phyloP scores from a whole-genome alignment of 2,888 invertebrate species.

The Brachylomia viminalis region DNA sequence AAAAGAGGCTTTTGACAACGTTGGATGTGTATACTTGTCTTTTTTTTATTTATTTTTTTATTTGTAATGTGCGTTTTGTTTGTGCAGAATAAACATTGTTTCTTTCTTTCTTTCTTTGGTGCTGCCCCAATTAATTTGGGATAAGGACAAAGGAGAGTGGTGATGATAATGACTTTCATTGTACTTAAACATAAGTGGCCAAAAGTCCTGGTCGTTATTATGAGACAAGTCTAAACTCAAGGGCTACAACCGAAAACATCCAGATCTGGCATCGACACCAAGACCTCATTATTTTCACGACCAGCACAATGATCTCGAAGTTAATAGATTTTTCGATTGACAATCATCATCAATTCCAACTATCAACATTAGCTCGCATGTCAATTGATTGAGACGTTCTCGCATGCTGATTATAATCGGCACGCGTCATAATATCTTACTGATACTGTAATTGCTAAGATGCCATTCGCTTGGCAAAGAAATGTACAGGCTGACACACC shows the following conservation, averaged over 20 bases:
- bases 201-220: not conserved
- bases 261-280: not conserved
- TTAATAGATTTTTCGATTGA: constrained; percentile 3
- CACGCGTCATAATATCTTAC: not conserved
- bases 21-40: too few relatives aligned
- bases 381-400: not conserved
- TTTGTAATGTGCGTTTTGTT: too few relatives aligned
- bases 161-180: not conserved
- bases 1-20: too few relatives aligned
- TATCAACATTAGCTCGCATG: not conserved
- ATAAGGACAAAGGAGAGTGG: too few relatives aligned
- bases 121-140: too few relatives aligned
- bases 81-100: too few relatives aligned
- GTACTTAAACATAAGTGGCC: not conserved
- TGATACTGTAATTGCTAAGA: not conserved
- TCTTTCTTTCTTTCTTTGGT: too few relatives aligned
- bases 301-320: not conserved
- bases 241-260: not conserved
- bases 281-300: not conserved
- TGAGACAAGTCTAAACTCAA: not conserved
- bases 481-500: too few relatives aligned
- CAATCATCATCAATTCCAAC: constrained; percentile 8
- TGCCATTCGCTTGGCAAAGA: not conserved
- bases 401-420: not conserved
- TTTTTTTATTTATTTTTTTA: too few relatives aligned